phyloP scores from a whole-genome alignment of 1,140 invertebrate species.

The Lasioglossum baleicum region DNA sequence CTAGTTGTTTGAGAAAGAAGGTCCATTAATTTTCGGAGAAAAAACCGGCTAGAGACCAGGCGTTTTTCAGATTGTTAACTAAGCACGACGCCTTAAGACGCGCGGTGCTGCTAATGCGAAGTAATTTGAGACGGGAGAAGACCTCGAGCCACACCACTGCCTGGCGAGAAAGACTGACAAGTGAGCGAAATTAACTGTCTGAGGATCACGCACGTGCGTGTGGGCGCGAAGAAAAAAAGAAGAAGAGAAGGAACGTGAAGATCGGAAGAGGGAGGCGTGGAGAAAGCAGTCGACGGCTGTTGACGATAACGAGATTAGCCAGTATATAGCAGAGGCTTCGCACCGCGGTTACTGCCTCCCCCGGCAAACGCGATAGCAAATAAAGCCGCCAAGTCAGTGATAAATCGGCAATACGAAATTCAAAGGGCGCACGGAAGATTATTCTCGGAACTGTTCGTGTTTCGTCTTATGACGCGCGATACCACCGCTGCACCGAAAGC shows the following conservation, averaged over 20 bases:
- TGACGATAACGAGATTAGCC: slow-evolving; percentile 68
- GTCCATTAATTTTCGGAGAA: no score
- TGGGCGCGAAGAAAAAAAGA: slow-evolving; percentile 15
- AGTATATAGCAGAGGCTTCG: slow-evolving; percentile 55
- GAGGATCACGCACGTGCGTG: slow-evolving; percentile 35
- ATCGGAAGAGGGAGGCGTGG: slow-evolving; percentile 24
- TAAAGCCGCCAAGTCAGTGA: slow-evolving; percentile 43
- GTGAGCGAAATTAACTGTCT: slow-evolving; percentile 37
- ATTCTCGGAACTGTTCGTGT: neutral
- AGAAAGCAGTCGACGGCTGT: slow-evolving; percentile 55
- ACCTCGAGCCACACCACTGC: slow-evolving; percentile 13
- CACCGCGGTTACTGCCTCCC: slow-evolving; percentile 12
- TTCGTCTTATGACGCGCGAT: neutral
- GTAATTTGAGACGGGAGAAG: slow-evolving; percentile 33
- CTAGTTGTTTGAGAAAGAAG: no score
- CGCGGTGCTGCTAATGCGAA: slow-evolving; percentile 9
- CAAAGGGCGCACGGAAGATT: slow-evolving; percentile 15
- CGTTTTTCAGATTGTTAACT: neutral
- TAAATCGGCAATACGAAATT: slow-evolving; percentile 46
- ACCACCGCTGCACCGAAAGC: no score
- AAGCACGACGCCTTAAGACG: neutral
- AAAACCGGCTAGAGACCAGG: no score
- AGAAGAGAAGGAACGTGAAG: neutral
- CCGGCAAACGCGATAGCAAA: slow-evolving; percentile 35
- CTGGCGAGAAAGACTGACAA: slow-evolving; percentile 27